Base-by-base conservation (phyloP, 2,113 vertebrate genomes). In the Carlito syrichta region DNA sequence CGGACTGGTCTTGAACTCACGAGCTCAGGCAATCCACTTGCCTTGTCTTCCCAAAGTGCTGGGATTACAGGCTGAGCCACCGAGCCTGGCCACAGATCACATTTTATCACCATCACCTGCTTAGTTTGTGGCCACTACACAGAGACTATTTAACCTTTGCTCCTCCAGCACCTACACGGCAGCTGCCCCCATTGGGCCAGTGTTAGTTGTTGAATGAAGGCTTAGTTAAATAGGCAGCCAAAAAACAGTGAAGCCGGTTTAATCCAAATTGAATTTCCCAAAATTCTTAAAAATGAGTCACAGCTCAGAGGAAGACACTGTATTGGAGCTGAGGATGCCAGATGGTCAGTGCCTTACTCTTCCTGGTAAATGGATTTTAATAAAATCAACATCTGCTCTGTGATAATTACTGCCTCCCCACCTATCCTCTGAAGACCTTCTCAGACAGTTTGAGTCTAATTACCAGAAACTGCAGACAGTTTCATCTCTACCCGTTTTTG, bases 311-410 rank as follows among this genome's bases (percentile, higher is more conserved):
- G 62, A 81, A 78, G 63, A 94, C 81, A 63, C 48, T 54, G 73
- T 9, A 17, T 5, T 94, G 56, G 52, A 54, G 86, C 58, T 22
- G 48, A 92, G 50, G 71, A 79, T 89, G 78, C 78, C 96, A 97
- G 94, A 94, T 96, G 97, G 91, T 73, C 82, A 89, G 56, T 66
- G 94, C 74, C 90, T 96, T 86, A 40, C 71, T 96, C 78, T 82
- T 96, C 58, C 84, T 81, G 45, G 48, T 60, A 87, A 97, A 93
- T 58, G 52, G 56, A 91, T 94, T 96, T 88, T 95, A 97, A 97
- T 96, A 96, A 96, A 97, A 95, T 91, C 77, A 96, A 66, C 94
- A 96, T 95, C 96, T 97, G 95, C 48, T 97, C 91, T 94, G 48
- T 90, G 83, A 81, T 96, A 93, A 97, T 93, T 91, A 93, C n/a